Conservation (phyloP, 1,140 invertebrate genomes). For the Venturia canescens region DNA sequence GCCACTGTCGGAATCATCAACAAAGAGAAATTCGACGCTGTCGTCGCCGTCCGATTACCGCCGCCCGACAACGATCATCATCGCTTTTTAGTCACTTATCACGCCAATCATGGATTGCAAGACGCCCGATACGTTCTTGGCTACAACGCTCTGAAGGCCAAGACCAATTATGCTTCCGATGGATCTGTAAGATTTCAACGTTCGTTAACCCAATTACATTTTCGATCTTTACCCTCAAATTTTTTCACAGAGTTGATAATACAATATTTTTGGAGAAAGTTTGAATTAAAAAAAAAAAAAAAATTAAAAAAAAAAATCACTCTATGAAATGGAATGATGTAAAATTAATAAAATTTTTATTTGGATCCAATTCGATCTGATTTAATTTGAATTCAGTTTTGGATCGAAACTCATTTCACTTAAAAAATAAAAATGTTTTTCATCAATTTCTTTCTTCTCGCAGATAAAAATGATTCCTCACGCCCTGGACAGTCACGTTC, state of each 20-base stretch:
- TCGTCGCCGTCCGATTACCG: constrained; percentile 79
- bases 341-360: too few relatives aligned
- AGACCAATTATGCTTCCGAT: constrained; percentile 72
- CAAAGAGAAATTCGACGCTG: constrained; percentile 75
- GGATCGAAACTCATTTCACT: too few relatives aligned
- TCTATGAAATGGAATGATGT: too few relatives aligned
- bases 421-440: too few relatives aligned
- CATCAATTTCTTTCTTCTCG: constrained; percentile 33
- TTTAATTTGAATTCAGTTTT: too few relatives aligned
- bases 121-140: constrained; percentile 73
- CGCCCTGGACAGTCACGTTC: constrained; percentile 75
- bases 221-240: too few relatives aligned
- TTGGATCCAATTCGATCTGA: background rate
- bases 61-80: constrained; percentile 81
- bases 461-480: constrained; percentile 61
- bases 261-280: too few relatives aligned
- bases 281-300: too few relatives aligned
- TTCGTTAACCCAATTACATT: background rate
- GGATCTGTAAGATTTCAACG: constrained; percentile 63
- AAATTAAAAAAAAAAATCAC: too few relatives aligned
- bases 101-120: constrained; percentile 66
- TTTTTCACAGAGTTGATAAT: background rate
- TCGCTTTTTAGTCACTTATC: constrained; percentile 76
- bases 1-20: constrained; percentile 75
- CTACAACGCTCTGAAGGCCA: constrained; percentile 76